These are phyloP conservation scores for Galeruca laticollis DNA, from an alignment of 2,888 invertebrate genomes.

Conservation along the genomic window DNA sequence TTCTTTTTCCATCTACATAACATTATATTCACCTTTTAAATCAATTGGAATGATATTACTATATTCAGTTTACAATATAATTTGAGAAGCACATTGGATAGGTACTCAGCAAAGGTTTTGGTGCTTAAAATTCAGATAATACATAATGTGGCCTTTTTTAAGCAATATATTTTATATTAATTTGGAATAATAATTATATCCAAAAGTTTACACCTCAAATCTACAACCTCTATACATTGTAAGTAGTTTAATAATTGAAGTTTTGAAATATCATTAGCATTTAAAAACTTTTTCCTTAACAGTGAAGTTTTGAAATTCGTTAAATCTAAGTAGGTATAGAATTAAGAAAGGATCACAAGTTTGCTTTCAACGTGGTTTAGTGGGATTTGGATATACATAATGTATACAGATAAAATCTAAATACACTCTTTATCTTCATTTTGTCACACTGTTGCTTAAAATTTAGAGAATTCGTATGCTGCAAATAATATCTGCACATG, in stretches of 20 bases:
- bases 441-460: background rate
- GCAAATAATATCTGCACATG: too few relatives aligned
- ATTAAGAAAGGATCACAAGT: constrained; percentile 52
- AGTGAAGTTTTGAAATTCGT: constrained; percentile 11
- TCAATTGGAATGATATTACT: too few relatives aligned
- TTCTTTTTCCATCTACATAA: too few relatives aligned
- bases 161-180: background rate
- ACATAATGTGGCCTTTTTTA: background rate
- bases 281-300: constrained; percentile 8
- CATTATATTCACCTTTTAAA: too few relatives aligned
- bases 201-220: too few relatives aligned
- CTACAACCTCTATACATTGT: too few relatives aligned
- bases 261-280: background rate
- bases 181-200: too few relatives aligned
- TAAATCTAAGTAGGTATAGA: constrained; percentile 33
- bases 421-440: constrained; percentile 23
- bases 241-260: too few relatives aligned
- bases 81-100: too few relatives aligned
- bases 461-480: too few relatives aligned
- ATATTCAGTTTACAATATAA: too few relatives aligned
- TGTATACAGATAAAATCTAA: constrained; percentile 42
- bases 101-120: too few relatives aligned
- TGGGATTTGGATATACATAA: constrained; percentile 43
- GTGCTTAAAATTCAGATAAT: background rate
- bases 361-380: constrained; percentile 50